Evolutionary conservation across 2,888 invertebrate species (phyloP), one percentile per base, ranked within the genome.

Genomic region (Chorisops tibialis): DNA sequence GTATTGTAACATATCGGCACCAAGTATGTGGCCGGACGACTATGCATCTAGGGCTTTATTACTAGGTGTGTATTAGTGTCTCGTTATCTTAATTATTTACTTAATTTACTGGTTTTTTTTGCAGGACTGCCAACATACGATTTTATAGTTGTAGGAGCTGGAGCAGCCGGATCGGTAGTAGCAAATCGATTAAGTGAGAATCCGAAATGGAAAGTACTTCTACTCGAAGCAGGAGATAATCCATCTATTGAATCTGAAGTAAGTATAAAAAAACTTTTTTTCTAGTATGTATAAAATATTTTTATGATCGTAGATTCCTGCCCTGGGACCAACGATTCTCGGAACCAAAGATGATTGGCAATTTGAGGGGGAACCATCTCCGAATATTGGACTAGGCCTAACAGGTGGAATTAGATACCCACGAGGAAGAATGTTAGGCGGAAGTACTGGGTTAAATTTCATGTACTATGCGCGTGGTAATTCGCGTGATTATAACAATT

Each of bases 321-420:
- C 30, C 5, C 9, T 30, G 30, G 30, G 30, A 7, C 1, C 30
- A 30, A 30, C 30, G 3, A 5, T 30, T 9, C 5, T 30, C 5
- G 2, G 2, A 5, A 7, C 30, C 30, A 9, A 30, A 7, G 5
- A 30, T 30, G 30, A 30, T 2, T 30, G 30, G 30, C 5, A 30
- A 30, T 30, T 30, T 2, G 7, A 9, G 7, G 30, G 30, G 5
- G 30, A 30, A 30, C 9, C 9, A 9, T 7, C 30, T 5, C 30
- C 30, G 9, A 30, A 30, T 30, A 30, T 9, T 7, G 30, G 30
- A 30, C 9, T 7, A 5, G 30, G 7, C 5, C 30, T 30, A 7
- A 30, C 5, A 30, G 30, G 9, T 7, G 30, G 91, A 64, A 93
- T 93, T 76, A 91, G 91, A 77, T 93, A 93, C 9, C 80, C 80